A percentile compares a stretch with the other conserved stretches of the same genome.
Evolutionary conservation across 2,888 invertebrate genomes (phyloP).

Genomic region (Glyphotaelius pellucidus): DNA sequence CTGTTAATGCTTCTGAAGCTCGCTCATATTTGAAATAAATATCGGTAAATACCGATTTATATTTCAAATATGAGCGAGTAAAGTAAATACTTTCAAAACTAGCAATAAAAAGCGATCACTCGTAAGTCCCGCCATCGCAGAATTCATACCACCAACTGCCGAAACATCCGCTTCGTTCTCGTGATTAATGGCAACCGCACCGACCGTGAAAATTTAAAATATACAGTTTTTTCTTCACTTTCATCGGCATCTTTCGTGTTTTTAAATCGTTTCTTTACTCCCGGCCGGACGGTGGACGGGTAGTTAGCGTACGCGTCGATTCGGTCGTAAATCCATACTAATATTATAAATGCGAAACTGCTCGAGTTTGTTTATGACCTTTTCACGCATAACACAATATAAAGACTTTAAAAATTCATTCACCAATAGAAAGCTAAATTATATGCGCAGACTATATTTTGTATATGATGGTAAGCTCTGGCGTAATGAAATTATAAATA

Average conservation of each 20-base stretch:
- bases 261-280: slow-evolving; percentile 33
- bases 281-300: background rate
- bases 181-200: background rate
- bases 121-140: background rate
- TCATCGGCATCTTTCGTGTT: slow-evolving; percentile 19
- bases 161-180: background rate
- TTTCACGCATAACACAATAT: too few species aligned
- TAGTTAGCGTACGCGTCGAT: background rate
- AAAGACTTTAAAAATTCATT: too few species aligned
- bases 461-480: too few species aligned
- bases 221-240: slow-evolving; percentile 42
- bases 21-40: too few species aligned
- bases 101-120: background rate
- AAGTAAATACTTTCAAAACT: too few species aligned
- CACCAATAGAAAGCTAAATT: too few species aligned
- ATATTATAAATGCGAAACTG: too few species aligned
- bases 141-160: background rate
- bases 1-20: background rate
- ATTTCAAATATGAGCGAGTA: too few species aligned
- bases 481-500: too few species aligned
- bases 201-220: slow-evolving; percentile 40
- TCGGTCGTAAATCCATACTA: background rate
- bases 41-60: too few species aligned
- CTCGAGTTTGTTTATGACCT: too few species aligned
- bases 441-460: too few species aligned